A percentile compares a stretch with the other conserved stretches of the same genome.
phyloP scores from a whole-genome alignment of 64 coral and sea anemone genomes.

The Acropora tenuis region DNA sequence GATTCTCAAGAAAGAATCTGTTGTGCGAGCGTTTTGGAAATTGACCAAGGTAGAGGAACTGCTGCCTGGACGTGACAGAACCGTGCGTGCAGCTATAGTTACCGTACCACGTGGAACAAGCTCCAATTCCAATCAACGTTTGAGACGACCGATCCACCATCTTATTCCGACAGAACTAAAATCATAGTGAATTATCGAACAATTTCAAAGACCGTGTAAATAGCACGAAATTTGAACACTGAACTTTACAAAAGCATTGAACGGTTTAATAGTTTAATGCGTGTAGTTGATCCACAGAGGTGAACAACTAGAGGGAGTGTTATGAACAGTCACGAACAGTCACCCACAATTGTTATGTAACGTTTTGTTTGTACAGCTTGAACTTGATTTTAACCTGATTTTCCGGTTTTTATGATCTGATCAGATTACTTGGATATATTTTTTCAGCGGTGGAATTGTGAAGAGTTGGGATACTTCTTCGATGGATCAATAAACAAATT shows the following conservation, averaged over 20 bases:
- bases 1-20: slow-evolving; percentile 16
- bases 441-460: no score
- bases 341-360: no score
- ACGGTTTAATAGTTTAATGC: background rate
- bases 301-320: slow-evolving; percentile 37
- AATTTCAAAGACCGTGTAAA: background rate
- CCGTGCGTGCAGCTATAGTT: background rate
- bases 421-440: no score
- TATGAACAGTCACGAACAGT: background rate
- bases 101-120: slow-evolving; percentile 1
- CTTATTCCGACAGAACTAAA: slow-evolving; percentile 46
- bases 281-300: background rate
- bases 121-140: slow-evolving; percentile 1
- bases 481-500: no score
- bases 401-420: no score
- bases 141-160: slow-evolving; percentile 55
- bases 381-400: no score
- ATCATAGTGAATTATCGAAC: background rate
- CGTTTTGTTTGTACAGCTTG: no score
- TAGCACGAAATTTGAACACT: background rate
- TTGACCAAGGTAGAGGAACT: slow-evolving; percentile 33
- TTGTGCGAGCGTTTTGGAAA: slow-evolving; percentile 24
- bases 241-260: background rate
- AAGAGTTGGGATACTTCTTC: no score
- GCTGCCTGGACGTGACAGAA: background rate